Evolutionary conservation across 2,113 vertebrate genomes (phyloP).

Genomic region (Antechinus flavipes): DNA sequence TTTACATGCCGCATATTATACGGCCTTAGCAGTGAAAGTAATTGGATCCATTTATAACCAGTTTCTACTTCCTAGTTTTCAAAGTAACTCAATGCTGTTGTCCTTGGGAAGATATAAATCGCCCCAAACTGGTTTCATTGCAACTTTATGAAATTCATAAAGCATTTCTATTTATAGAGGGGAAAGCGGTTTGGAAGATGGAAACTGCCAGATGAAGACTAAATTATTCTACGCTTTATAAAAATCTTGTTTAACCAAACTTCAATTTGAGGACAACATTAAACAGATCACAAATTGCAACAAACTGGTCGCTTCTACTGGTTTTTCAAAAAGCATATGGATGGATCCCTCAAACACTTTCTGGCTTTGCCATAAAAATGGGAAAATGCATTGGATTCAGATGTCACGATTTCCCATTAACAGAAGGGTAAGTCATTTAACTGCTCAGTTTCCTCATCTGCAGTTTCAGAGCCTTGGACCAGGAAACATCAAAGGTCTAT

Average conservation of each 20-base stretch:
- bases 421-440: not conserved
- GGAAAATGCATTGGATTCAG: conserved; percentile 17
- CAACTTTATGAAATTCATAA: conserved; percentile 60
- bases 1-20: conserved; percentile 65
- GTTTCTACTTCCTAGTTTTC: conserved; percentile 71
- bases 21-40: conserved; percentile 68
- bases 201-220: conserved; percentile 40
- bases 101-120: conserved; percentile 64
- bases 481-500: not conserved
- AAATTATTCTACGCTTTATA: conserved; percentile 67
- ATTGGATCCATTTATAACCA: conserved; percentile 72
- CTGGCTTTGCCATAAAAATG: conserved; percentile 59
- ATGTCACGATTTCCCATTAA: not conserved
- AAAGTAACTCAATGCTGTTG: conserved; percentile 63
- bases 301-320: conserved; percentile 71
- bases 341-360: conserved; percentile 70
- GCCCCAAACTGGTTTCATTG: conserved; percentile 56
- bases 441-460: not conserved
- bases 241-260: conserved; percentile 69
- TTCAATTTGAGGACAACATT: conserved; percentile 75
- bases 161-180: conserved; percentile 7
- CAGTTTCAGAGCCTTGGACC: not conserved
- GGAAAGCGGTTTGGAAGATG: not conserved
- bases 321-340: conserved; percentile 72
- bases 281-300: conserved; percentile 75